Conservation (phyloP, 1,140 invertebrate genomes). For the Pseudomyrmex concolor region DNA sequence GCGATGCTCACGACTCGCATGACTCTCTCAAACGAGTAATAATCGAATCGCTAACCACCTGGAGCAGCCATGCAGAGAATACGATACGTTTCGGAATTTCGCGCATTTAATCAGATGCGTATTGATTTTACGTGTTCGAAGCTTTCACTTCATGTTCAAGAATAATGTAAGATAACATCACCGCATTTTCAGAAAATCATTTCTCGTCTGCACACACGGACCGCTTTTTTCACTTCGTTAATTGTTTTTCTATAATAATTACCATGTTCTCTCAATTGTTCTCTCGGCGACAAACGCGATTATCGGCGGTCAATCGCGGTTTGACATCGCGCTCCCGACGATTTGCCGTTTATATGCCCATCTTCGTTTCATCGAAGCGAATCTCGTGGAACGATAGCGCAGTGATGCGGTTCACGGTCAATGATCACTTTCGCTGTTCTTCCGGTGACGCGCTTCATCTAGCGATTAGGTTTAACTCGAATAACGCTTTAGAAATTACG, state of each 20-base stretch:
- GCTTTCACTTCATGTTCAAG: too few species aligned
- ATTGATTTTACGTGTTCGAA: too few species aligned
- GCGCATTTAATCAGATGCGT: too few species aligned
- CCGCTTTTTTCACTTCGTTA: background rate
- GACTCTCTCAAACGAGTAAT: background rate
- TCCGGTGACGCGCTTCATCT: constrained; percentile 44
- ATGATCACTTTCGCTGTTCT: constrained; percentile 62
- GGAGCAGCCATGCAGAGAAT: background rate
- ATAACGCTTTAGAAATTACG: constrained; percentile 49
- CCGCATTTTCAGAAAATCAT: background rate
- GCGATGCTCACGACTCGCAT: background rate
- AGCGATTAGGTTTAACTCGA: constrained; percentile 19
- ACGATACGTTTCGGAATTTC: background rate
- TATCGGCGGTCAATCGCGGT: constrained; percentile 27
- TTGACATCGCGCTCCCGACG: constrained; percentile 30
- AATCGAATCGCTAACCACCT: background rate
- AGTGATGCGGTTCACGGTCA: constrained; percentile 59
- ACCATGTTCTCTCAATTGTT: constrained; percentile 23
- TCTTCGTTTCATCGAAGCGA: constrained; percentile 24
- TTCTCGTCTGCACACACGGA: background rate
- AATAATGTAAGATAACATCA: too few species aligned
- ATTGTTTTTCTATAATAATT: background rate
- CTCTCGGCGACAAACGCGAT: background rate
- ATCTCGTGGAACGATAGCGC: constrained; percentile 6
- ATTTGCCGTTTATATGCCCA: constrained; percentile 61